phyloP scores from a whole-genome alignment of 2,113 vertebrate genomes.

The Dolichallabes microphthalmus region DNA sequence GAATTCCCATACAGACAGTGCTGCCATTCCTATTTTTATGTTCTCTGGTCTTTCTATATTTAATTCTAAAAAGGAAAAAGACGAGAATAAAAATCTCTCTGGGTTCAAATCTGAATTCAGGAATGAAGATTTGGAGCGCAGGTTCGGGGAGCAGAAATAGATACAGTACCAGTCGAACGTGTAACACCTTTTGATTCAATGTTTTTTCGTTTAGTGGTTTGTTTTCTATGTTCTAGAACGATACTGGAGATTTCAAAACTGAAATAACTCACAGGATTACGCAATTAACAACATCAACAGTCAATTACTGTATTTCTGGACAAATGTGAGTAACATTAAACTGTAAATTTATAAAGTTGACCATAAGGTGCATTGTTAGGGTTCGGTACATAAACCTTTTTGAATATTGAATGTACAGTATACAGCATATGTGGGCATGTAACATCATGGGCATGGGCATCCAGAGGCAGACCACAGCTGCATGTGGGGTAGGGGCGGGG shows the following conservation, averaged over 20 bases:
- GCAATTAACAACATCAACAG: no score
- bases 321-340: no score
- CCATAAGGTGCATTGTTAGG: no score
- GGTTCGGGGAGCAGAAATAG: neutral
- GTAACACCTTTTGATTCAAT: no score
- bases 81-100: neutral
- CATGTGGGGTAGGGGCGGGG: slow-evolving; percentile 66
- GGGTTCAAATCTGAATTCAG: neutral
- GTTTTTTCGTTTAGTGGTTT: no score
- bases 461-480: slow-evolving; percentile 50
- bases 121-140: neutral
- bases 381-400: no score
- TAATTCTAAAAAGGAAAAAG: neutral
- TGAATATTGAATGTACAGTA: no score
- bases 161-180: neutral
- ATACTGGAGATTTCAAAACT: no score
- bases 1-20: neutral
- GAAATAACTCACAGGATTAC: no score
- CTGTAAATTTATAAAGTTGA: no score
- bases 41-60: neutral
- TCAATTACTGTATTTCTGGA: no score
- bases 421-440: slow-evolving; percentile 32
- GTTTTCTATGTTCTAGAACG: no score
- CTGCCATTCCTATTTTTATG: neutral
- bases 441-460: slow-evolving; percentile 58